Evolutionary conservation across 2,888 invertebrate species (phyloP), one percentile per base, ranked within the genome.

Genomic region (Melipona beecheii): DNA sequence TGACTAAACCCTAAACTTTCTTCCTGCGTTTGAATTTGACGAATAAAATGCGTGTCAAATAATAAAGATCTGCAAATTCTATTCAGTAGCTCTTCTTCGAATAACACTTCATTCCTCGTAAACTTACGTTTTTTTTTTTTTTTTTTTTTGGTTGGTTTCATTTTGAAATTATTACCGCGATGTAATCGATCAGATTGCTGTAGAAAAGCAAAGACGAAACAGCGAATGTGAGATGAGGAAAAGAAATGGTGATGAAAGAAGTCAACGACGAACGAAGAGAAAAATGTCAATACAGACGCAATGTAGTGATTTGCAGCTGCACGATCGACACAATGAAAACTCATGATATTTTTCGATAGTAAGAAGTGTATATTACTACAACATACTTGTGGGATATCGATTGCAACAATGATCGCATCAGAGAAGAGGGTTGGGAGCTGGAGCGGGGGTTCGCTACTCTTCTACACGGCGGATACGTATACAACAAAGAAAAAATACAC

Each of bases 291-390:
- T 19, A 50, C 11, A 2, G 56, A 15, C 56, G n/a, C 13, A 27
- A 4, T 54, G 4, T 27, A 4, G 11, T n/a, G 24, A 66, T 69
- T 50, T 19, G 21, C 9, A 54, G 43, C n/a, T 19, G 27, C 17
- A 54, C 24, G 64, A 68, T 78, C 24, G 60, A 71, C 15, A n/a
- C 19, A 85, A 85, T 75, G 49, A 85, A 78, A 52, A 85, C 50
- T 62, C 86, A 77, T 49, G 19, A 31, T 75, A 43, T 17, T 70
- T 75, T 72, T 85, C 75, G 78, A 85, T 81, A 84, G 70, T 88
- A 88, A 83, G 76, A 86, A 88, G 80, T 86, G 78, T 87, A 81
- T 87, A 86, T 87, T 86, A 78, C 71, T 88, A 77, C 75, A 83
- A 81, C 76, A 84, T 84, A 79, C 60, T 78, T 72, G 75, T 78